A percentile compares a stretch with the other conserved stretches of the same genome.
Conservation (phyloP, 2,113 vertebrate species). For the Anseranas semipalmata region DNA sequence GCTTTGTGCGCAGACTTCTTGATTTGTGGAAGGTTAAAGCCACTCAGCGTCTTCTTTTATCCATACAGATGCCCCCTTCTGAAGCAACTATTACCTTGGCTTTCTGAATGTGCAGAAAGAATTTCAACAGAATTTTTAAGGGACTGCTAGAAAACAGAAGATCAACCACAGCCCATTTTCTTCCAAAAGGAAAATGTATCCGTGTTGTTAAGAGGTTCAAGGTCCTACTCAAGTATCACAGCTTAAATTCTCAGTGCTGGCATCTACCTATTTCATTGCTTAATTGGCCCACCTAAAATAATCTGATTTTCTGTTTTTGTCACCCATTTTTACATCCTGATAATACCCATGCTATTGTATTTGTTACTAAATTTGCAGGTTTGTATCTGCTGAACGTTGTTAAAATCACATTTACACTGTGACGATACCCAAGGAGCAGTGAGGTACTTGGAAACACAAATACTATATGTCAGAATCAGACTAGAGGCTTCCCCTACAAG, state of each 20-base stretch:
- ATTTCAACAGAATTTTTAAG: not conserved
- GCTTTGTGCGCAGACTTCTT: not conserved
- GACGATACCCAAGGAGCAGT: fast-evolving
- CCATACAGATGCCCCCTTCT: not conserved
- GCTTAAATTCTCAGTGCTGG: not conserved
- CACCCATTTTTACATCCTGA: not conserved
- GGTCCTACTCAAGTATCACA: fast-evolving
- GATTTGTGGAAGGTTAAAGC: not conserved
- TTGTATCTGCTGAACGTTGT: fast-evolving
- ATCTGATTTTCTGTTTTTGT: not conserved
- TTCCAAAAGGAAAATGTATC: not conserved
- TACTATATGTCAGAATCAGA: fast-evolving
- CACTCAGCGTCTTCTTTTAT: not conserved
- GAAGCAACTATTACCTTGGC: not conserved
- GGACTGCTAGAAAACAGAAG: not conserved
- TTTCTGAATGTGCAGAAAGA: not conserved
- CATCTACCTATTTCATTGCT: not conserved
- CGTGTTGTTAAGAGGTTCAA: fast-evolving
- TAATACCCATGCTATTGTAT: fast-evolving
- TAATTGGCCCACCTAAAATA: not conserved
- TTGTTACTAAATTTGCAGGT: not conserved
- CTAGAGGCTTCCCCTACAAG: no score
- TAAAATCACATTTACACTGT: not conserved
- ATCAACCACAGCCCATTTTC: not conserved
- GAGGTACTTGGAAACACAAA: fast-evolving